Conservation (phyloP, 2,888 invertebrate species). For the Ochropleura leucogaster region DNA sequence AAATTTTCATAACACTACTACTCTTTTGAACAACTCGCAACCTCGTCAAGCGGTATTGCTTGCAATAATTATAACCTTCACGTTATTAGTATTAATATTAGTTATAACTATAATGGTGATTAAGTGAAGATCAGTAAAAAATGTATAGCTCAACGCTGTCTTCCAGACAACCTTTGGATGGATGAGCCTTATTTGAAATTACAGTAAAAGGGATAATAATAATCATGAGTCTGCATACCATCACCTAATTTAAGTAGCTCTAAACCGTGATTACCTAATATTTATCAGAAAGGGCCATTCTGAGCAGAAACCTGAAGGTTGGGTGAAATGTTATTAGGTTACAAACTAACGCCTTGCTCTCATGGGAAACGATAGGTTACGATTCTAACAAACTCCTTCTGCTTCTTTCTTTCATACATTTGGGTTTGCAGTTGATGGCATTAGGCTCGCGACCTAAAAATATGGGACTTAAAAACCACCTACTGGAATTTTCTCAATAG, state of each 20-base stretch:
- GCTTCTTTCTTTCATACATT: neutral
- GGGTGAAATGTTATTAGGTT: neutral
- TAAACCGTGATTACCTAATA: neutral
- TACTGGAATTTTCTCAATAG: too few species aligned
- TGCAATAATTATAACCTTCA: neutral
- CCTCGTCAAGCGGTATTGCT: neutral
- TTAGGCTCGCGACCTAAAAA: neutral
- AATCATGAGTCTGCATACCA: neutral
- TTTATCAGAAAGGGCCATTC: neutral
- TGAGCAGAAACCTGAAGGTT: neutral
- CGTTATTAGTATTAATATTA: too few species aligned
- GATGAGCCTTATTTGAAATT: conserved; percentile 3
- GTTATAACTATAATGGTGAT: neutral
- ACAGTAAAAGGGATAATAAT: conserved; percentile 1
- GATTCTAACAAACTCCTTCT: neutral
- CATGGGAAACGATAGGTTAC: neutral
- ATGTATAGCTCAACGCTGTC: neutral
- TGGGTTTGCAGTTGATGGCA: neutral
- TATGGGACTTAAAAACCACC: neutral
- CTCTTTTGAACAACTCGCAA: too few species aligned
- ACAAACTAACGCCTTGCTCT: neutral
- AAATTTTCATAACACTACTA: neutral
- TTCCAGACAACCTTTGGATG: conserved; percentile 23
- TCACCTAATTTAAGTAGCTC: neutral
- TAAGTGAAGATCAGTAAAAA: neutral